Base-by-base conservation (phyloP, 2,888 invertebrate genomes). In the Chrysina gloriosa region DNA sequence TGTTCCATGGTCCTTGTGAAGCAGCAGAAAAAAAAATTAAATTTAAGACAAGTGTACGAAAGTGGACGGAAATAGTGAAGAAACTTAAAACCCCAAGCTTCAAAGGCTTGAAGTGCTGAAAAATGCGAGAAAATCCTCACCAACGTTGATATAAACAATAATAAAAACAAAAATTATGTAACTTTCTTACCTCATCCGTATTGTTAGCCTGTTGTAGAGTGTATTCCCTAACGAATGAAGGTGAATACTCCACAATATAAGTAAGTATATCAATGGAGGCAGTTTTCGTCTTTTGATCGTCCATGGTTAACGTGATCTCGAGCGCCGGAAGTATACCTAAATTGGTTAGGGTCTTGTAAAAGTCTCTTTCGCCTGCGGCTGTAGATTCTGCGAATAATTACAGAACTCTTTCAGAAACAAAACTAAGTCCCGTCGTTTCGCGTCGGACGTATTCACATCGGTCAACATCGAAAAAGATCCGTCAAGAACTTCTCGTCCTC, bases 371-470 rank as follows among this genome's bases (percentile, higher is more conserved):
- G 95, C 96, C 81, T 95, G 96, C 14, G 97, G 96, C 83, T 99
- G 99, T 73, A 99, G 87, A 82, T 97, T 97, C 86, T 98, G 98
- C 75, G 98, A 97, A 88, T 98, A 98, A 84, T 96, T 96, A 86
- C 98, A 98, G 86, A 98, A 98, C 84, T 99, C 99, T 84, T 98
- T 98, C 75, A 99, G 88, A 87, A 99, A 99, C 78, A 97, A 86
- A 73, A 98, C 95, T 80, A 98, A 89, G 84, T 99, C 99, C 79
- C 96, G 89, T 78, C 98, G 88, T 81, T 96, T 94, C 9, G 87
- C 83, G 75, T 96, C 91, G 23, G 92, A 89, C 45, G 96, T 96
- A 76, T 91, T 90, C 78, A 94, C 92, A 82, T 96, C 95, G 75
- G 93, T 95, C 77, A 99, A 88, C 84, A 96, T 90, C 70, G 93